Conservation (phyloP, 1,140 invertebrate genomes). For the Trichoplusia ni region DNA sequence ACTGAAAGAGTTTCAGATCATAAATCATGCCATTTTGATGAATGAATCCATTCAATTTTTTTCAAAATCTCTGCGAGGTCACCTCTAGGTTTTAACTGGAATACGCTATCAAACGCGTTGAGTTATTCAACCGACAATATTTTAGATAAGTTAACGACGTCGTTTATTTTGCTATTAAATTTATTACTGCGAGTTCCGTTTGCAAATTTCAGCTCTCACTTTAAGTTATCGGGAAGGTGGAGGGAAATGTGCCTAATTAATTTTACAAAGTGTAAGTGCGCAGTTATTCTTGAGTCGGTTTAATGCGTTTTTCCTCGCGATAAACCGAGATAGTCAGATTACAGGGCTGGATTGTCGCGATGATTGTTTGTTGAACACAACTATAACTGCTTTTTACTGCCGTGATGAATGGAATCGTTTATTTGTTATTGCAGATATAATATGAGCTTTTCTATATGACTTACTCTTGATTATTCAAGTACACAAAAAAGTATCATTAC, state of each 20-base stretch:
- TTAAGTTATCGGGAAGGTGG: constrained; percentile 29
- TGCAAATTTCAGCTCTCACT: constrained; percentile 34
- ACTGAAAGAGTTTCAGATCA: constrained; percentile 70
- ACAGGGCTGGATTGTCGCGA: too few relatives aligned
- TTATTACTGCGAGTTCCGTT: constrained; percentile 35
- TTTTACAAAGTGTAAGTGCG: constrained; percentile 30
- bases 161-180: constrained; percentile 43
- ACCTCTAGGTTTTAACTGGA: constrained; percentile 29
- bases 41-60: constrained; percentile 69
- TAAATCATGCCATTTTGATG: constrained; percentile 73
- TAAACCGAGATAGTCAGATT: constrained; percentile 14
- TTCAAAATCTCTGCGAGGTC: constrained; percentile 45
- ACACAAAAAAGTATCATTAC: too few relatives aligned
- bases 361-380: too few relatives aligned
- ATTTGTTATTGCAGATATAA: too few relatives aligned
- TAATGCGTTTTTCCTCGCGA: constrained; percentile 17
- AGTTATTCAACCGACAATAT: constrained; percentile 45
- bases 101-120: constrained; percentile 38
- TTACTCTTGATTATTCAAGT: too few relatives aligned
- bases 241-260: constrained; percentile 32
- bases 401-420: too few relatives aligned
- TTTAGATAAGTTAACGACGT: constrained; percentile 45
- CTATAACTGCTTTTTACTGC: too few relatives aligned
- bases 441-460: too few relatives aligned
- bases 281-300: constrained; percentile 14